Evolutionary conservation across 2,888 invertebrate genomes (phyloP).

Genomic region (Parapristionchus giblindavisi): DNA sequence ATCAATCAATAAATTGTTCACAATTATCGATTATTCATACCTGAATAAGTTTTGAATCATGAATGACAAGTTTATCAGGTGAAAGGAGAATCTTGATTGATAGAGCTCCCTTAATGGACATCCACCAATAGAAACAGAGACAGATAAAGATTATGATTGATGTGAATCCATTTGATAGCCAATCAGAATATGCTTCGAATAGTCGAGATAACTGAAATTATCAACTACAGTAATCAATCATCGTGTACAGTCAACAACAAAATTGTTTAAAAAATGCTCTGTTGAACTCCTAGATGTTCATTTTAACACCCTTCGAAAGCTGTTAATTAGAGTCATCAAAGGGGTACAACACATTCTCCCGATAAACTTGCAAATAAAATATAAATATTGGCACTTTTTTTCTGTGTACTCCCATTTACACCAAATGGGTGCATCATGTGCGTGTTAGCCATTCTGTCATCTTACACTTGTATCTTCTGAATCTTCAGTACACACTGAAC

Average conservation of each 20-base stretch:
- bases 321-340: too few species aligned
- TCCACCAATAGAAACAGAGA: constrained; percentile 54
- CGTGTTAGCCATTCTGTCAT: not conserved
- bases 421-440: not conserved
- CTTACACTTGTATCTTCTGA: constrained; percentile 6
- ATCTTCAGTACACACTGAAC: constrained; percentile 20
- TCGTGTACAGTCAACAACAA: not conserved
- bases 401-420: too few species aligned
- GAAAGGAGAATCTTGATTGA: constrained; percentile 59
- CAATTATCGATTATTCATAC: constrained; percentile 34
- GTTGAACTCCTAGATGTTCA: not conserved
- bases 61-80: constrained; percentile 63
- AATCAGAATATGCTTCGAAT: constrained; percentile 58
- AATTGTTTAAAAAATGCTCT: not conserved
- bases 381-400: too few species aligned
- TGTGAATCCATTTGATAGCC: constrained; percentile 63
- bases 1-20: not conserved
- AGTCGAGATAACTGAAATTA: constrained; percentile 39
- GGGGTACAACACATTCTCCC: too few species aligned
- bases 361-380: too few species aligned
- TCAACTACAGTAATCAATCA: not conserved
- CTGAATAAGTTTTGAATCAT: constrained; percentile 59
- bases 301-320: too few species aligned
- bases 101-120: constrained; percentile 53
- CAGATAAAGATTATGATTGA: constrained; percentile 55